phyloP scores from a whole-genome alignment of 2,888 invertebrate genomes.

The Phalangium opilio region DNA sequence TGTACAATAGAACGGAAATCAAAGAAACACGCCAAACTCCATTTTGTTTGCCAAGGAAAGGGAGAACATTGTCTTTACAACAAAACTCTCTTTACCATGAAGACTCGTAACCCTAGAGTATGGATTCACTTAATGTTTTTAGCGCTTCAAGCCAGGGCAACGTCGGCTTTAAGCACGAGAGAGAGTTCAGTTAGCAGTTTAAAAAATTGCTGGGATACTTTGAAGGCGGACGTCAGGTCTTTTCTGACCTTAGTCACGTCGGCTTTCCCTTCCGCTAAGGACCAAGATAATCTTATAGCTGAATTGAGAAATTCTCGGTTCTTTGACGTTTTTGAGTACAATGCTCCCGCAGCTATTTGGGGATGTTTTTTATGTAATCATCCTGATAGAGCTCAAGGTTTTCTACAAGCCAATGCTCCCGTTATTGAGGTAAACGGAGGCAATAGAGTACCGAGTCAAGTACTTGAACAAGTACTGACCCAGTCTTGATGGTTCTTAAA shows the following conservation, averaged over 20 bases:
- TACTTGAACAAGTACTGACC: no score
- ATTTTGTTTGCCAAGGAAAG: conserved; percentile 72
- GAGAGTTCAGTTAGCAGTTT: conserved; percentile 66
- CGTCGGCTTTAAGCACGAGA: conserved; percentile 59
- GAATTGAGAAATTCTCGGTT: conserved; percentile 73
- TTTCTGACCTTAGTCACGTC: conserved; percentile 82
- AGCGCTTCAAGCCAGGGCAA: conserved; percentile 64
- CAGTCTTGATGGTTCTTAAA: conserved; percentile 13
- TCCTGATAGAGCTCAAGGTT: conserved; percentile 73
- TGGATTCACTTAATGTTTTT: conserved; percentile 96
- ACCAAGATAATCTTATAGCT: conserved; percentile 68
- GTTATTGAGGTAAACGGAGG: conserved; percentile 59
- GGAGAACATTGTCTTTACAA: conserved; percentile 65
- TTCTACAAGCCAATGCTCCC: conserved; percentile 58
- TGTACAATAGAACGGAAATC: conserved; percentile 48
- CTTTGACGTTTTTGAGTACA: conserved; percentile 82
- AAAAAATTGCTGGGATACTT: conserved; percentile 85
- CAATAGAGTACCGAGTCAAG: no score
- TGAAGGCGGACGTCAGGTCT: conserved; percentile 77
- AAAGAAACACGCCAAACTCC: conserved; percentile 69
- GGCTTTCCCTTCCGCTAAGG: conserved; percentile 79
- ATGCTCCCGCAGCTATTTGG: conserved; percentile 48
- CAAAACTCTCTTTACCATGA: conserved; percentile 35
- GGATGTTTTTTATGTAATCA: conserved; percentile 86
- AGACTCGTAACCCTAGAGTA: conserved; percentile 57